Conservation (phyloP, 1,140 invertebrate species). For the Vanessa atalanta region DNA sequence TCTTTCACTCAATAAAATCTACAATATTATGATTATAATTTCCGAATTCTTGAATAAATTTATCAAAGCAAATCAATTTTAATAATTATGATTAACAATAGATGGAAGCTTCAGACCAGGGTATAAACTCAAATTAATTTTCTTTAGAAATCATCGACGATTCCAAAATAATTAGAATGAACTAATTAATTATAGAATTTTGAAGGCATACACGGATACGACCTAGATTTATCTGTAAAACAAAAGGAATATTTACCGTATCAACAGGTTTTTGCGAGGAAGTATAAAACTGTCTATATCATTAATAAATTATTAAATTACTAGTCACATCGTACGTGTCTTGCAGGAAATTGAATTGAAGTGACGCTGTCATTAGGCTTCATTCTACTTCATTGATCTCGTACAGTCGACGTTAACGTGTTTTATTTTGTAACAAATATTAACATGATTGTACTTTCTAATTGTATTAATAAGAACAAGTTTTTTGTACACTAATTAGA, state of each 20-base stretch:
- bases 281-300: slow-evolving; percentile 15
- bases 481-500: neutral
- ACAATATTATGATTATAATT: too few relatives aligned
- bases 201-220: neutral
- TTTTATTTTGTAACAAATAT: slow-evolving; percentile 4
- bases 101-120: too few relatives aligned
- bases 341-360: slow-evolving; percentile 23
- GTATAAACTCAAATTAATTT: too few relatives aligned
- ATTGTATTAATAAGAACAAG: slow-evolving; percentile 3
- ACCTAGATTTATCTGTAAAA: slow-evolving; percentile 4
- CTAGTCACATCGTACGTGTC: neutral
- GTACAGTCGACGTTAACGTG: neutral
- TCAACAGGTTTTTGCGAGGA: slow-evolving; percentile 23
- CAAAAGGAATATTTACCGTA: neutral
- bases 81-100: too few relatives aligned
- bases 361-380: slow-evolving; percentile 40
- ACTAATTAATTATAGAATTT: too few relatives aligned
- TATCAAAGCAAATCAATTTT: too few relatives aligned
- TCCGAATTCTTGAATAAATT: too few relatives aligned
- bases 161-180: too few relatives aligned
- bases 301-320: slow-evolving; percentile 19
- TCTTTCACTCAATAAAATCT: too few relatives aligned
- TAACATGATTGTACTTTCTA: slow-evolving; percentile 6
- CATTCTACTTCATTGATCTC: slow-evolving; percentile 35
- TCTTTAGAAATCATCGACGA: too few relatives aligned